Percentiles rank a stretch among this genome's conserved stretches.
Conservation (phyloP, 2,888 invertebrate species). For the Rhorus exstirpatorius region DNA sequence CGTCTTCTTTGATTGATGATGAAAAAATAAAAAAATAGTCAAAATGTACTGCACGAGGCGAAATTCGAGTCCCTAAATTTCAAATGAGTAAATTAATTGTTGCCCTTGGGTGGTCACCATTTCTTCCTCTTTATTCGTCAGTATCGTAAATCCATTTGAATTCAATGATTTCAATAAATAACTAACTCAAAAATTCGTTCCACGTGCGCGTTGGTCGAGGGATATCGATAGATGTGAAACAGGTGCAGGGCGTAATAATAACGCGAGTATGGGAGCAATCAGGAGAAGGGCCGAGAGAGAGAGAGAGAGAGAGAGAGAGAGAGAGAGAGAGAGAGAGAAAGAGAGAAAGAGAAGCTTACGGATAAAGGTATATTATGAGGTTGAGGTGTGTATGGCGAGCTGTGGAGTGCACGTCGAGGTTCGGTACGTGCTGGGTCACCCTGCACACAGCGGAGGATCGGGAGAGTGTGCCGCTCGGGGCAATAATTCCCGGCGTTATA, state of each 20-base stretch:
- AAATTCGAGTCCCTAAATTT: too few relatives aligned
- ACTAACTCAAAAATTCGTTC: background rate
- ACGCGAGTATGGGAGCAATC: constrained; percentile 13
- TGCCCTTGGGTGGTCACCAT: too few relatives aligned
- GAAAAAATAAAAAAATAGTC: too few relatives aligned
- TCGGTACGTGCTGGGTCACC: constrained; percentile 80
- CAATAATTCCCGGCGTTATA: constrained; percentile 83
- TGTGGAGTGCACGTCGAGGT: constrained; percentile 72
- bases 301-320: constrained; percentile 1
- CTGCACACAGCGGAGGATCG: constrained; percentile 33
- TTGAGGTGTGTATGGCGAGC: constrained; percentile 8
- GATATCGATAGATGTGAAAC: constrained; percentile 42
- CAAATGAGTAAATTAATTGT: too few relatives aligned
- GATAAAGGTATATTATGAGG: constrained; percentile 52
- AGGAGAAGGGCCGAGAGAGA: constrained; percentile 1
- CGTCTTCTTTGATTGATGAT: too few relatives aligned
- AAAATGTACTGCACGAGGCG: too few relatives aligned
- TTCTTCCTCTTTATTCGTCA: too few relatives aligned
- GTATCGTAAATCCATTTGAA: too few relatives aligned
- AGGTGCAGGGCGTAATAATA: constrained; percentile 40
- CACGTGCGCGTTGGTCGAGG: background rate
- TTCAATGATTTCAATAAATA: background rate
- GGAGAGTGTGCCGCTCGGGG: constrained; percentile 64
- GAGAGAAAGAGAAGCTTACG: constrained; percentile 9
- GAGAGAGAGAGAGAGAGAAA: constrained; percentile 4